phyloP scores from a whole-genome alignment of 2,888 invertebrate genomes.

The Neoitamus cyanurus region DNA sequence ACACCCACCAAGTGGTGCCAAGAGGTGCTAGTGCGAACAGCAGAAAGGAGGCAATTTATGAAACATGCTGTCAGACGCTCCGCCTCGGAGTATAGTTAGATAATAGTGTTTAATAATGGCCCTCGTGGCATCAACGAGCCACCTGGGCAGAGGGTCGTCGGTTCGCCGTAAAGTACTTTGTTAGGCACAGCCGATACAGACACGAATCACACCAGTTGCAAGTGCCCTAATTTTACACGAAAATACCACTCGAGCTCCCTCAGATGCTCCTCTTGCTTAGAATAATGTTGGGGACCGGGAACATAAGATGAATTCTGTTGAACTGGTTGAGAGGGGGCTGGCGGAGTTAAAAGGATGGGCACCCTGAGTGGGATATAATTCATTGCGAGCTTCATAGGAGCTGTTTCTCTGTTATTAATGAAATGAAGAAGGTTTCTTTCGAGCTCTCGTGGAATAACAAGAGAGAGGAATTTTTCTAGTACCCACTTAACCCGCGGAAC shows the following conservation, averaged over 20 bases:
- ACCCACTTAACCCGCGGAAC: not conserved
- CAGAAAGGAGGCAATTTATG: conserved; percentile 16
- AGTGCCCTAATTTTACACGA: not conserved
- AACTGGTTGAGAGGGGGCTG: not conserved
- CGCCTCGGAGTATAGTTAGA: not conserved
- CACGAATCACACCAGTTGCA: not conserved
- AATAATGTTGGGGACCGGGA: not conserved
- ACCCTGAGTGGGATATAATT: not conserved
- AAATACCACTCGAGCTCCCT: not conserved
- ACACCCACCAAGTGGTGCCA: not conserved
- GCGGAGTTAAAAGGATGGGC: not conserved
- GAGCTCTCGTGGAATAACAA: not conserved
- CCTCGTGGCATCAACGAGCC: not conserved
- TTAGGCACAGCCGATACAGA: too few species aligned
- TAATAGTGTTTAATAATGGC: not conserved
- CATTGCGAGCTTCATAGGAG: not conserved
- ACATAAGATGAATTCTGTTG: not conserved
- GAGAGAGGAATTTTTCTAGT: not conserved
- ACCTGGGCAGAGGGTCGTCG: not conserved
- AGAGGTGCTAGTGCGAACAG: not conserved
- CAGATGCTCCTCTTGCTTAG: not conserved
- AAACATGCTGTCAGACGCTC: not conserved
- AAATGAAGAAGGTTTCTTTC: not conserved
- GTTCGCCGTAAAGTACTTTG: not conserved
- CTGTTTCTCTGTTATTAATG: not conserved